phyloP scores from a whole-genome alignment of 2,797 vertebrate genomes.

The Falco naumanni region DNA sequence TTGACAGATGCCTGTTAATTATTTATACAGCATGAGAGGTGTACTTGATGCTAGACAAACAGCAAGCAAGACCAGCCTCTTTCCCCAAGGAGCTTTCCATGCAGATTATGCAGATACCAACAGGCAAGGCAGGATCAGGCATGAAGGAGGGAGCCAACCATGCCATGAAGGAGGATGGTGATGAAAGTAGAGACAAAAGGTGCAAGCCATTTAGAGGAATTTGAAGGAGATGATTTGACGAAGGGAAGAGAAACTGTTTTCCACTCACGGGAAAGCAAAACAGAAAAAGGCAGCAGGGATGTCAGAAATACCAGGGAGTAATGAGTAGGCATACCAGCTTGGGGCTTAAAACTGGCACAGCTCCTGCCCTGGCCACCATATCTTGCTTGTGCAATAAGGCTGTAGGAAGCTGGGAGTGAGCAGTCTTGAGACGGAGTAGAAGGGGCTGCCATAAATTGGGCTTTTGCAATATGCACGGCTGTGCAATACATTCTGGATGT shows the following conservation, averaged over 20 bases:
- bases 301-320: background rate
- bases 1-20: background rate
- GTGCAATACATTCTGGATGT: background rate
- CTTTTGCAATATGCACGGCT: background rate
- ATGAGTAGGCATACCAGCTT: background rate
- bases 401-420: background rate
- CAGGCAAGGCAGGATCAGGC: background rate
- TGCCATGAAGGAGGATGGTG: background rate
- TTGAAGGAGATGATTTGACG: background rate
- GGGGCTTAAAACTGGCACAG: background rate
- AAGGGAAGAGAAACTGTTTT: background rate
- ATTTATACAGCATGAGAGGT: background rate
- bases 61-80: background rate
- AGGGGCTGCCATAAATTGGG: background rate
- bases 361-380: background rate
- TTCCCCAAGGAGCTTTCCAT: background rate
- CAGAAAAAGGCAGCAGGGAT: background rate
- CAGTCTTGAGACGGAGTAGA: background rate
- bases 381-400: background rate
- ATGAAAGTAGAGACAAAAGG: conserved; percentile 8
- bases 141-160: background rate
- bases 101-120: background rate
- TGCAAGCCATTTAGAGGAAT: background rate
- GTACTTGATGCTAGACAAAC: background rate
- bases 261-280: background rate